Evolutionary conservation across 2,888 invertebrate genomes (phyloP).

Genomic region (Aphelenchoides bicaudatus): DNA sequence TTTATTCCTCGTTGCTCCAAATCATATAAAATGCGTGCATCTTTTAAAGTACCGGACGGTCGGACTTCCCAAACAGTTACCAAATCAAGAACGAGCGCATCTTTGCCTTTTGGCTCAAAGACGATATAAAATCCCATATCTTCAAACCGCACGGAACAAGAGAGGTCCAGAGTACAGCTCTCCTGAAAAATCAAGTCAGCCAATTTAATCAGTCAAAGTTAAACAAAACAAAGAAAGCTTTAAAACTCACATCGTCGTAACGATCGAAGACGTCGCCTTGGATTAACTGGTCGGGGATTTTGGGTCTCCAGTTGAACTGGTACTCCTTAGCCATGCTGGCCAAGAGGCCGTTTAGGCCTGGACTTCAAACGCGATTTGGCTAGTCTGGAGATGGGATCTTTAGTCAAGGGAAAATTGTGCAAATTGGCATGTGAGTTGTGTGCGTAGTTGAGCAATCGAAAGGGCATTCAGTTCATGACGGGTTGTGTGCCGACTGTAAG

Average conservation of each 20-base stretch:
- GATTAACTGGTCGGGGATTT: slow-evolving; percentile 80
- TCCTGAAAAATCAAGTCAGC: slow-evolving; percentile 37
- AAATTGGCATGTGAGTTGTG: too few relatives aligned
- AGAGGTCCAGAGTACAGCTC: slow-evolving; percentile 59
- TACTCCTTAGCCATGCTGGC: slow-evolving; percentile 86
- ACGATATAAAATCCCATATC: slow-evolving; percentile 65
- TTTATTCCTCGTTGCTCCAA: slow-evolving; percentile 75
- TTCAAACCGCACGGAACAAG: slow-evolving; percentile 64
- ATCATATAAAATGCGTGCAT: slow-evolving; percentile 75
- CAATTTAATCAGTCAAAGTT: slow-evolving; percentile 16
- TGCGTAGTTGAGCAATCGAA: too few relatives aligned
- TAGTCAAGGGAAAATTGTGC: too few relatives aligned
- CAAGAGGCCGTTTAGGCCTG: not conserved
- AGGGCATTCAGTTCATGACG: too few relatives aligned
- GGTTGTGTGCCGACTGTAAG: too few relatives aligned
- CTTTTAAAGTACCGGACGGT: slow-evolving; percentile 66
- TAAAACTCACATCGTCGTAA: slow-evolving; percentile 77
- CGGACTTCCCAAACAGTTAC: slow-evolving; percentile 70
- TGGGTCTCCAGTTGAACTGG: slow-evolving; percentile 96
- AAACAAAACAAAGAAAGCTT: slow-evolving; percentile 13
- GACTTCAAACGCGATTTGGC: not conserved
- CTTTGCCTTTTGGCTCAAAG: slow-evolving; percentile 69
- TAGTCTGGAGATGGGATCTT: too few relatives aligned
- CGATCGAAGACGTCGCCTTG: slow-evolving; percentile 87
- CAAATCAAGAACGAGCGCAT: slow-evolving; percentile 94